phyloP scores from a whole-genome alignment of 2,797 vertebrate species.

The Megaceryle alcyon region DNA sequence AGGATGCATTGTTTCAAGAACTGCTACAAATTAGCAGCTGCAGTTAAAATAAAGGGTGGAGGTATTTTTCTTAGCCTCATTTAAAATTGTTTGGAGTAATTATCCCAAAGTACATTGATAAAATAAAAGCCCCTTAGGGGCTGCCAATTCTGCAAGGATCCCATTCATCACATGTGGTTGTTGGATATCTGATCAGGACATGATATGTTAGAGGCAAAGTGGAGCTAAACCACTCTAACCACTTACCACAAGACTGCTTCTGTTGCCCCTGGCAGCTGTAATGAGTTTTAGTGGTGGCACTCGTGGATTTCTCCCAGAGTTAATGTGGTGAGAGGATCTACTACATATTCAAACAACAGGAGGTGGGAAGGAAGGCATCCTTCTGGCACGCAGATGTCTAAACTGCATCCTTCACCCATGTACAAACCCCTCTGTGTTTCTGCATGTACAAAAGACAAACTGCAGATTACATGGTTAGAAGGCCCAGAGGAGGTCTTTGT shows the following conservation, averaged over 20 bases:
- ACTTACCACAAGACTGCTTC: not conserved
- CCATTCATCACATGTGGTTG: not conserved
- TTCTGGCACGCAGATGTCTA: not conserved
- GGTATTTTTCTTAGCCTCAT: not conserved
- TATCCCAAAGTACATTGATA: not conserved
- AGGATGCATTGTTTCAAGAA: not conserved
- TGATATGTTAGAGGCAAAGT: not conserved
- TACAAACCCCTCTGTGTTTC: not conserved
- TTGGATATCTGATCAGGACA: not conserved
- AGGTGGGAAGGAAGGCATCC: not conserved
- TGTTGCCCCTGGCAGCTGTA: not conserved
- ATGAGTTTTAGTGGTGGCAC: not conserved
- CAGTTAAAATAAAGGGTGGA: not conserved
- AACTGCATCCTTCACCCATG: not conserved
- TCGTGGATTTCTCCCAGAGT: not conserved
- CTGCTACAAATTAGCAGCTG: slow-evolving; percentile 7
- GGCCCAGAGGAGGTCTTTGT: not conserved
- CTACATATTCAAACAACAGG: not conserved
- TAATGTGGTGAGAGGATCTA: not conserved
- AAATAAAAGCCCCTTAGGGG: not conserved
- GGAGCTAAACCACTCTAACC: not conserved
- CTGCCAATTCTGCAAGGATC: not conserved
- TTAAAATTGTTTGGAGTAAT: not conserved
- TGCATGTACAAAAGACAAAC: not conserved
- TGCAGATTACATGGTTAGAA: not conserved